These are phyloP conservation scores for Nomada lathburiana DNA, from an alignment of 2,888 invertebrate genomes.

Conservation along the genomic window DNA sequence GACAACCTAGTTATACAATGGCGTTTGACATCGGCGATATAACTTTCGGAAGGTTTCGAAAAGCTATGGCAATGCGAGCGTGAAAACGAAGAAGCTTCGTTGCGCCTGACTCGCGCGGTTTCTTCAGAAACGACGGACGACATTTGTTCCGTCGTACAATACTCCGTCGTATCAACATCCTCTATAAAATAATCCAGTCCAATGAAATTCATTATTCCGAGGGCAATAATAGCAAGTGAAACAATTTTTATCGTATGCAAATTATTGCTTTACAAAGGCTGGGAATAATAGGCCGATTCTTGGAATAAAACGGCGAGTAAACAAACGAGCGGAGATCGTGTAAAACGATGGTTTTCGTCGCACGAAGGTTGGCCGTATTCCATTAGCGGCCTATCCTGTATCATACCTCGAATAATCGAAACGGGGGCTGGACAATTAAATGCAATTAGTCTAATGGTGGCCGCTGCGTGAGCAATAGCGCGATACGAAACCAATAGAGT, in stretches of 20 bases:
- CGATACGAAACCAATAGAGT: conserved; percentile 51
- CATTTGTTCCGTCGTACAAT: background rate
- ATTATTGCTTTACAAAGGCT: too few species aligned
- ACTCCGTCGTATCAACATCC: background rate
- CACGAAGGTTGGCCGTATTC: conserved; percentile 35
- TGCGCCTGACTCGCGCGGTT: conserved; percentile 23
- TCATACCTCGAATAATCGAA: conserved; percentile 55
- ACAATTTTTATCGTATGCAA: too few species aligned
- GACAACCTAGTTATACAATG: conserved; percentile 55
- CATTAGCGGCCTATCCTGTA: conserved; percentile 35
- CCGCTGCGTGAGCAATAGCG: conserved; percentile 46
- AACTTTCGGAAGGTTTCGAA: conserved; percentile 55
- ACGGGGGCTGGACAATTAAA: conserved; percentile 60
- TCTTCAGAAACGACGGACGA: conserved; percentile 6
- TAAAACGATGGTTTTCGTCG: conserved; percentile 1
- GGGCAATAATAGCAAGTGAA: too few species aligned
- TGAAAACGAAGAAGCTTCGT: conserved; percentile 27
- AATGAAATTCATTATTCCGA: too few species aligned
- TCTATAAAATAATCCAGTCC: too few species aligned
- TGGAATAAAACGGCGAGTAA: background rate
- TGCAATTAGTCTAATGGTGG: conserved; percentile 55
- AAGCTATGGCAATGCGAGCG: conserved; percentile 33
- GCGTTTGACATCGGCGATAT: conserved; percentile 37
- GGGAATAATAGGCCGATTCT: background rate
- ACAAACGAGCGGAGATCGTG: background rate